Base-by-base conservation (phyloP, 2,888 invertebrate species). In the Helobdella robusta region DNA sequence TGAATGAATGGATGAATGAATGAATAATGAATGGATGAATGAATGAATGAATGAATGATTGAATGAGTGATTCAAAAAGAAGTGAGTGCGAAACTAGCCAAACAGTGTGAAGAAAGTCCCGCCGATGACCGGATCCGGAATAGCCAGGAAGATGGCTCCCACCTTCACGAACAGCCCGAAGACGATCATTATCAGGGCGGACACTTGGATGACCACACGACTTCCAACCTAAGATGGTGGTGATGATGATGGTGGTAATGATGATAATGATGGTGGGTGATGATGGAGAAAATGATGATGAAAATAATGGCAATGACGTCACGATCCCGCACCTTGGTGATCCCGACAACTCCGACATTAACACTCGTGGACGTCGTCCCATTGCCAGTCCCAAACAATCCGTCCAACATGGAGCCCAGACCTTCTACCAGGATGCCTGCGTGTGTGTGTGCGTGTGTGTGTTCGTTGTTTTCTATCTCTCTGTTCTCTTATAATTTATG, bases 361-460 rank as follows among this genome's bases (percentile, higher is more conserved):
- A 90, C 89, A 59, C 89, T 89, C 75, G 91, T 90, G 1, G 90
- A 90, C 71, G 90, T 91, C 54, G 90, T 89, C 0, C 90, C 90
- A 73, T 89, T 89, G 0, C 90, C 90, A 34, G 88, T 86, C 15
- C 91, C 91, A 84, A 89, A 87, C 2, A 89, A 82, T 0, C 89
- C 91, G 0, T 89, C 89, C 36, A 91, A 79, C 64, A 89, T 81
- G 0, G 89, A 88, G 15, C 89, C 89, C 0, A 90, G 77, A 0
- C 90, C 91, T 79, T 91, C 91, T 0, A 87, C 85, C 58, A 86
- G 54, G 8, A 73, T 72, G 35, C 73, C 73, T 73, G 63, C 5
- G 60, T 59, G 46, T 48, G 18, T 40, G 11, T 8, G 18, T 40
- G 40, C 40, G 18, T 18, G 18, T 18, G 59, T 11, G 59, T 28